Evolutionary conservation across 2,888 invertebrate species (phyloP), one percentile per base, ranked within the genome.

Genomic region (Patella caerulea): DNA sequence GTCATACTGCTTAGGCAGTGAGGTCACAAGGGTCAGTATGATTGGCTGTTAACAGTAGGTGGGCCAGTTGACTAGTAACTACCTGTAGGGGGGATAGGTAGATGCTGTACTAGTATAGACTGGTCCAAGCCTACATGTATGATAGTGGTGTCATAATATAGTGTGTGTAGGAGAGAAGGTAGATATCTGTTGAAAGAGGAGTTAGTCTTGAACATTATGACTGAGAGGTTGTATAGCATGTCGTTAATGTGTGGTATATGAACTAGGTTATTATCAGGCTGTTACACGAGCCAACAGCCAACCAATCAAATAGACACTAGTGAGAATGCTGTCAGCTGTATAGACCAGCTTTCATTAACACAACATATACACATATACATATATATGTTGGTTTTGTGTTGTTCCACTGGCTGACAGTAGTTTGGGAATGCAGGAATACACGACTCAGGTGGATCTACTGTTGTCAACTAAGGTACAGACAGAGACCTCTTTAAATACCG

Each of bases 281-380:
- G 65, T 65, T 65, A 65, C 65, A 65, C 65, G 65, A 65, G 65
- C 65, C 65, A 65, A 65, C 65, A 65, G 24, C 65, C 24, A 65
- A 24, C 65, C 65, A 65, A 65, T 65, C 65, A 65, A 24, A 24
- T 19, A 65, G 19, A 65, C 24, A 65, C 19, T 65, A 65, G 65
- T 65, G 65, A 65, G 65, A 65, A 65, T 65, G 65, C 65, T 65
- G 65, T 65, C 65, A 65, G 65, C 65, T 65, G 65, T 65, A 65
- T 19, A 65, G 19, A 19, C 24, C 65, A 19, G 24, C 24, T 65
- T 65, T 65, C 65, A 65, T 65, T 65, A 65, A 65, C 65, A 65
- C 65, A 19, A 65, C 65, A 65, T 65, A 65, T 65, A 65, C 24
- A 65, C 19, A 65, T 65, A 65, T 65, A 65, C 19, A 65, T 19